phyloP scores from a whole-genome alignment of 2,888 invertebrate species.

The Elysia crispata region DNA sequence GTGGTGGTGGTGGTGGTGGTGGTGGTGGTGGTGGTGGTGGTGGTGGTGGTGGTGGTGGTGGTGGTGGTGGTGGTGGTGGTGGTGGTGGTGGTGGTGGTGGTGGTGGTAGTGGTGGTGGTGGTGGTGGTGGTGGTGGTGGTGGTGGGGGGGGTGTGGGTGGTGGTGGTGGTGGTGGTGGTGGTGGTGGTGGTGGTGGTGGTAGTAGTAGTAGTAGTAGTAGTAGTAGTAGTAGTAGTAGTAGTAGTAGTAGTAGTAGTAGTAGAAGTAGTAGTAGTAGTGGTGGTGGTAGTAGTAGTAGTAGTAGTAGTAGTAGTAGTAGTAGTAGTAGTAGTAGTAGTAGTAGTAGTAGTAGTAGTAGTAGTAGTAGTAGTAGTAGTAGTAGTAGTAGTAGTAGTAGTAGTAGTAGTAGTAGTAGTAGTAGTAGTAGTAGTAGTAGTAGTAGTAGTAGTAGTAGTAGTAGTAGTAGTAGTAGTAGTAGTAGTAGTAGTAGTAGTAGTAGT shows the following conservation, averaged over 20 bases:
- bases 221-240: constrained; percentile 9
- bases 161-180: neutral
- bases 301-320: constrained; percentile 1
- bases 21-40: too few relatives aligned
- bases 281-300: neutral
- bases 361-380: constrained; percentile 9
- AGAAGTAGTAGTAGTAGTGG: neutral
- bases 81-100: too few relatives aligned
- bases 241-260: constrained; percentile 9
- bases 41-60: too few relatives aligned
- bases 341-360: constrained; percentile 9
- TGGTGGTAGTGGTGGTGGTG: too few relatives aligned
- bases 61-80: too few relatives aligned
- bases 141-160: too few relatives aligned
- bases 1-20: too few relatives aligned
- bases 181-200: neutral
- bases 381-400: constrained; percentile 9
- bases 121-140: too few relatives aligned
- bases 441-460: neutral
- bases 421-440: neutral
- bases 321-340: constrained; percentile 9
- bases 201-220: constrained; percentile 9
- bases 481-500: too few relatives aligned
- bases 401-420: constrained; percentile 1
- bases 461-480: too few relatives aligned